Evolutionary conservation across 2,797 vertebrate genomes (phyloP).

Genomic region (Lutjanus campechanus): DNA sequence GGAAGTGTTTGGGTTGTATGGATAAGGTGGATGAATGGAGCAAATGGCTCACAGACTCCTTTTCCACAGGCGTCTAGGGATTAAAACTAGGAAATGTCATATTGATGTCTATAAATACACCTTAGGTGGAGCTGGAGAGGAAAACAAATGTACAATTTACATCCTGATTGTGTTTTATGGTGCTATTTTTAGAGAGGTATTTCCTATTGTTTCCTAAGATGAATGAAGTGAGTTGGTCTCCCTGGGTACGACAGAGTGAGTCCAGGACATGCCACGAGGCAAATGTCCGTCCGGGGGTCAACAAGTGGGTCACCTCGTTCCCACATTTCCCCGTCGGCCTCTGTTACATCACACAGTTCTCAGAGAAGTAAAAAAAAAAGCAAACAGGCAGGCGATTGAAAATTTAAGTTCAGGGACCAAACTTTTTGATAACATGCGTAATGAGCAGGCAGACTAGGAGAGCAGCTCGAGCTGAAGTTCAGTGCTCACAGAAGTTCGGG

Average conservation of each 20-base stretch:
- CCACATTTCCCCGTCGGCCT: constrained; percentile 57
- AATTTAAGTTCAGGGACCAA: not conserved
- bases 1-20: constrained; percentile 16
- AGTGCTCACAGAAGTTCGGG: not conserved
- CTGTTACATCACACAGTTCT: constrained; percentile 47
- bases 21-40: constrained; percentile 15
- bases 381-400: not conserved
- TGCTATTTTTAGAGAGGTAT: constrained; percentile 87
- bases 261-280: constrained; percentile 75
- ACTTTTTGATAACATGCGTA: not conserved
- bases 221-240: constrained; percentile 77
- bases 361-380: constrained; percentile 12
- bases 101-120: constrained; percentile 82
- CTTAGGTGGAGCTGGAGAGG: constrained; percentile 78
- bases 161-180: constrained; percentile 86
- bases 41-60: constrained; percentile 11
- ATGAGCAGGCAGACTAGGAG: not conserved
- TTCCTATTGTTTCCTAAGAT: constrained; percentile 85
- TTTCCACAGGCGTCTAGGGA: constrained; percentile 42
- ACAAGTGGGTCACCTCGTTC: constrained; percentile 68
- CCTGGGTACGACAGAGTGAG: constrained; percentile 66
- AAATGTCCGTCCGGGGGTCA: constrained; percentile 68
- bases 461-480: not conserved
- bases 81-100: constrained; percentile 72
- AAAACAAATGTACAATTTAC: constrained; percentile 86